phyloP scores from a whole-genome alignment of 2,113 vertebrate genomes.

The Salvelinus fontinalis region DNA sequence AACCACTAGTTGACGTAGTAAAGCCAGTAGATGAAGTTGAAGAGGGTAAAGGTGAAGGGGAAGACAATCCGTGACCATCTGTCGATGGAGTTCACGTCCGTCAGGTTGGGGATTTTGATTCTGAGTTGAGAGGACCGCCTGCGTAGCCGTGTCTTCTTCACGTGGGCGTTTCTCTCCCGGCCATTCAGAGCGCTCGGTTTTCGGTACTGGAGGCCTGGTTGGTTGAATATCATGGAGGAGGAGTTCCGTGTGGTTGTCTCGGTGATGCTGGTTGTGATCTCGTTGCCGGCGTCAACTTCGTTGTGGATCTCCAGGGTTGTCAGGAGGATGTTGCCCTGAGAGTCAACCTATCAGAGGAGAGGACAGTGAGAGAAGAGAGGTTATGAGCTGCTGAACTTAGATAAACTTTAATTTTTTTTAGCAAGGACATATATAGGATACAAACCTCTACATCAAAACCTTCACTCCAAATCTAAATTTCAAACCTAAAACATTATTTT shows the following conservation, averaged over 20 bases:
- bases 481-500: no score
- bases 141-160: slow-evolving; percentile 85
- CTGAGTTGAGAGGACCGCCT: slow-evolving; percentile 93
- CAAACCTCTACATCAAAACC: no score
- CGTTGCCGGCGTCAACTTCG: slow-evolving; percentile 83
- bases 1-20: slow-evolving; percentile 93
- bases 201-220: slow-evolving; percentile 92
- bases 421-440: no score
- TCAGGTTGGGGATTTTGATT: slow-evolving; percentile 97
- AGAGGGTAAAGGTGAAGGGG: slow-evolving; percentile 92
- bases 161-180: slow-evolving; percentile 78
- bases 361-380: neutral
- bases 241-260: slow-evolving; percentile 83
- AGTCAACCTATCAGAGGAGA: slow-evolving; percentile 81
- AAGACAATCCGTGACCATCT: slow-evolving; percentile 97
- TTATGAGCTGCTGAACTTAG: no score
- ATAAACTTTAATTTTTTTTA: no score
- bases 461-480: no score
- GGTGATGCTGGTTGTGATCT: slow-evolving; percentile 80
- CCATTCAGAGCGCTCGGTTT: slow-evolving; percentile 80
- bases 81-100: slow-evolving; percentile 96
- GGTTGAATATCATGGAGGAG: slow-evolving; percentile 87
- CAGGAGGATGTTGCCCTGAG: slow-evolving; percentile 92
- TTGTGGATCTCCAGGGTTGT: slow-evolving; percentile 96
- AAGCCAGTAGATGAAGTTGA: slow-evolving; percentile 99